Percentiles rank a stretch among this genome's conserved stretches.
phyloP scores from a whole-genome alignment of 2,888 invertebrate species.

The Altica lythri region DNA sequence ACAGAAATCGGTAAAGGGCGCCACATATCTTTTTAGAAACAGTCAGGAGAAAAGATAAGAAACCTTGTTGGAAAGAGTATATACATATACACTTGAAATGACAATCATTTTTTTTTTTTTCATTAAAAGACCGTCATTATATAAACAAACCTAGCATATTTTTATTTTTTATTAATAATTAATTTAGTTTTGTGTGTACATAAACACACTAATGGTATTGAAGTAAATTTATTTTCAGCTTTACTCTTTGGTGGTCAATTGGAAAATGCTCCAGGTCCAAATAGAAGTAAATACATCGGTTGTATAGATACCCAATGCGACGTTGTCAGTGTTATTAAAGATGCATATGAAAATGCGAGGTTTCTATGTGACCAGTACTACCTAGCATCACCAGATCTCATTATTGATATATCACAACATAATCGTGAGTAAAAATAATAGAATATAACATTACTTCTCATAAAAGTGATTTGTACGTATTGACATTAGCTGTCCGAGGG shows the following conservation, averaged over 20 bases:
- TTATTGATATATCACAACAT: slow-evolving; percentile 69
- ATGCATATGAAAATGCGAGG: slow-evolving; percentile 96
- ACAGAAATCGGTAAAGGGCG: no score
- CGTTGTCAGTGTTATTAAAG: slow-evolving; percentile 84
- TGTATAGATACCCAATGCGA: slow-evolving; percentile 97
- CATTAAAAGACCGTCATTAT: no score
- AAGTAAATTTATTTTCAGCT: slow-evolving; percentile 62
- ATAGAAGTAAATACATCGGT: slow-evolving; percentile 83
- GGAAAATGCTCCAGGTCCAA: slow-evolving; percentile 59
- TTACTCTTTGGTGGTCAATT: slow-evolving; percentile 78
- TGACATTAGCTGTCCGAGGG: no score
- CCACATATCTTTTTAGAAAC: no score
- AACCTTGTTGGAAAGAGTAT: no score
- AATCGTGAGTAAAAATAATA: slow-evolving; percentile 72
- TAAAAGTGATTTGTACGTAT: no score
- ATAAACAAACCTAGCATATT: no score
- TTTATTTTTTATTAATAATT: not conserved
- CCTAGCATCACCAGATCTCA: slow-evolving; percentile 86
- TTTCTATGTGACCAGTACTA: slow-evolving; percentile 99
- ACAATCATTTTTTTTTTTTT: no score
- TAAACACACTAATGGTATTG: slow-evolving; percentile 38
- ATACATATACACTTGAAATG: no score
- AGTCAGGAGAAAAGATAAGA: no score
- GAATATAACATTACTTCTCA: no score
- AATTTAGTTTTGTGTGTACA: slow-evolving; percentile 18